Evolutionary conservation across 2,888 invertebrate species (phyloP), one percentile per base, ranked within the genome.

Genomic region (Harmothoe impar): DNA sequence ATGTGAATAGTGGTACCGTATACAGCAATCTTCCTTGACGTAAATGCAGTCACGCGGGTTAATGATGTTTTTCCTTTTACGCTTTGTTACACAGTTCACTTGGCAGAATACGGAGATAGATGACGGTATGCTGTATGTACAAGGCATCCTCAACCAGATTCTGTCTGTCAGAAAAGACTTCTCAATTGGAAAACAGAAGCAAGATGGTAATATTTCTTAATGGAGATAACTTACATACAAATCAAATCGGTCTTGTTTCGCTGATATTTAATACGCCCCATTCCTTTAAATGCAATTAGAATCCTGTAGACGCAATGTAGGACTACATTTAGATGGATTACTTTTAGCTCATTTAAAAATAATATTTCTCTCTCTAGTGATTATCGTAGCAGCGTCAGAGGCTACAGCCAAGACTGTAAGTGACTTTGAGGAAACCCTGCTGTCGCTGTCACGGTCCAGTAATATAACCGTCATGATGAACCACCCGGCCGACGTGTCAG

Each of bases 111-210:
- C 29, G 0, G 31, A 52, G 0, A 35, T 89, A n/a, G 90, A 91
- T 10, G 52, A 72, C 23, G 89, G 56, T 56, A 90, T 91, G 90
- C 31, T 29, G 77, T n/a, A 35, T 12, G 90, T 91, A 33, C 56
- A 68, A 35, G 51, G 77, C 0, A 51, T 92, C 23, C 35, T 89
- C 10, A 77, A 62, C 29, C 85, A 81, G 25, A 54, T 81, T 12
- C 89, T 91, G 56, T 89, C 91, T 5, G 10, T 90, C 0, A 43
- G 92, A 33, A 90, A 86, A 29, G 91, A 91, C 25, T 56, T 92
- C 68, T 56, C 88, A 51, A 51, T 92, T 23, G 81, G 90, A 33
- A 91, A 91, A 56, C 33, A 25, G 10, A 77, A 81, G 51, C 84
- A 84, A 25, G 84, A 84, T 10, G 84, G 84, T 84, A n/a, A 62